Evolutionary conservation across 2,888 invertebrate genomes (phyloP).

Genomic region (Cheilosia variabilis): DNA sequence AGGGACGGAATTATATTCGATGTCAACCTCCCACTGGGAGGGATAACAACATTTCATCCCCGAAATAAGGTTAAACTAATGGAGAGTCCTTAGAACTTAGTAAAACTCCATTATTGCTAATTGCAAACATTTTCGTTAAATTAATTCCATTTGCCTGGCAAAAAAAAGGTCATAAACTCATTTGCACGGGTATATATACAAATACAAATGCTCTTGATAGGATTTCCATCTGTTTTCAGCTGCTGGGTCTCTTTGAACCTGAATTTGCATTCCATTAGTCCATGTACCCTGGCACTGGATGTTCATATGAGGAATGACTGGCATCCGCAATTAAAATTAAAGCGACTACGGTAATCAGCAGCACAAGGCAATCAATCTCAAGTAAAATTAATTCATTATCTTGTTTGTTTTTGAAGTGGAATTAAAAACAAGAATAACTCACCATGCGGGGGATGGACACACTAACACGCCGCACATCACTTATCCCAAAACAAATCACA

Average conservation of each 20-base stretch:
- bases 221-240: conserved; percentile 9
- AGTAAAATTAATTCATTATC: conserved; percentile 57
- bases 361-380: conserved; percentile 53
- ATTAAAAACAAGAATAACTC: conserved; percentile 1
- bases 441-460: background rate
- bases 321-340: conserved; percentile 31
- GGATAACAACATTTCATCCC: conserved; percentile 32
- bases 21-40: background rate
- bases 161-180: conserved; percentile 26
- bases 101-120: conserved; percentile 73
- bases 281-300: background rate
- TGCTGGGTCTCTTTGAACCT: conserved; percentile 54
- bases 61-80: conserved; percentile 64
- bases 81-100: conserved; percentile 62
- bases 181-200: conserved; percentile 22
- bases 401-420: conserved; percentile 18
- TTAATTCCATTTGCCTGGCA: conserved; percentile 61
- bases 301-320: conserved; percentile 21
- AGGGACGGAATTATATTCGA: conserved; percentile 18
- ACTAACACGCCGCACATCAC: background rate
- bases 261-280: conserved; percentile 72
- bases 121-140: conserved; percentile 70
- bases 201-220: conserved; percentile 22
- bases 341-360: conserved; percentile 40
- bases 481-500: background rate